Base-by-base conservation (phyloP, 2,113 vertebrate genomes). In the Zonotrichia leucophrys region DNA sequence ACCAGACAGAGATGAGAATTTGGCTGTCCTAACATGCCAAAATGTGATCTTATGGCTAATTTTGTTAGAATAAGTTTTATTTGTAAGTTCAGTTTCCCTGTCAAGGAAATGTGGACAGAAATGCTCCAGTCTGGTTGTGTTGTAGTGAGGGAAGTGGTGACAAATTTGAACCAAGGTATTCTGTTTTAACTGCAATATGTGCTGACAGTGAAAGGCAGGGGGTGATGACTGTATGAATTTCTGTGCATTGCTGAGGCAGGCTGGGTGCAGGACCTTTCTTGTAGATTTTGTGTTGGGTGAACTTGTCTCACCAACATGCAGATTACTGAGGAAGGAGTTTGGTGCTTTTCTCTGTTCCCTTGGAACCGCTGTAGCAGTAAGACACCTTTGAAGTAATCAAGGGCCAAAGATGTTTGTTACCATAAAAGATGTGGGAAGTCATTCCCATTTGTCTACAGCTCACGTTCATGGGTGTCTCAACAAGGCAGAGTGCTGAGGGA, bases 291-390 rank as follows among this genome's bases (percentile, higher is more conserved):
- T 6, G 52, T 53, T 53, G 10, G 3, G 3, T 67, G 70, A 83
- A 15, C 25, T 35, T 83, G 24, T 74, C 0, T 0, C 11, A 39
- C 11, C 24, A 35, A 9, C 0, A 1, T 46, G 46, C 12, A 77
- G 28, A 35, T 62, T 46, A 28, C 8, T 69, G 55, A 33, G 35
- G 68, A 70, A 47, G 22, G 25, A 15, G 1, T 44, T 77, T 93
- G 53, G 30, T 84, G 13, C 5, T 68, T 30, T 44, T 63, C 35
- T 75, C 24, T 47, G 2, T 76, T 91, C 15, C 12, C 22, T 76
- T 85, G 62, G 27, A 76, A 35, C 13, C 7, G 25, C 42, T 42
- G 1, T 28, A 67, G 31, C 46, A 80, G 20, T 25, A 66, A 73
- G 20, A 41, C 12, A n/a, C 30, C 22, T 85, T 37, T 56, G 50